Conservation (phyloP, 2,797 vertebrate species). For the Alfaro cultratus region DNA sequence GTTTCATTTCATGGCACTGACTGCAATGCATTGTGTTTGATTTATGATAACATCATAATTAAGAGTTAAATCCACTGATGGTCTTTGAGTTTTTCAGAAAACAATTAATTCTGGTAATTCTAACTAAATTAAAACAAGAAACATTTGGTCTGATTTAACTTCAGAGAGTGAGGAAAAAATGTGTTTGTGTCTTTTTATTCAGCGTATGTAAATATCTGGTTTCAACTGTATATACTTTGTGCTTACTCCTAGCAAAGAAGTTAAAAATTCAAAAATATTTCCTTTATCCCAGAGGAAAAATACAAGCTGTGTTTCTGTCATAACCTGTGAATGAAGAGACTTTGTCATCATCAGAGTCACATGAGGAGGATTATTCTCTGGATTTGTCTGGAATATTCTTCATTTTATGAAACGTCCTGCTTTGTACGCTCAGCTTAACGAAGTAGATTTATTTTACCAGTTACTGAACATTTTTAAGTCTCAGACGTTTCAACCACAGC, state of each 20-base stretch:
- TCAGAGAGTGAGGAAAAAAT: too few relatives aligned
- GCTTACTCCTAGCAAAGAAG: too few relatives aligned
- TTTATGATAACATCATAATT: background rate
- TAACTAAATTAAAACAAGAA: too few relatives aligned
- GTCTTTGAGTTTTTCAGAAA: background rate
- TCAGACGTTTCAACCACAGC: background rate
- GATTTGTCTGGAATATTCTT: background rate
- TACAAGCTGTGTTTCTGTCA: too few relatives aligned
- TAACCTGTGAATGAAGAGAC: too few relatives aligned
- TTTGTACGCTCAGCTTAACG: background rate
- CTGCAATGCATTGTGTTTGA: background rate
- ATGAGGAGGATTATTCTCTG: too few relatives aligned
- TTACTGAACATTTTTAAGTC: background rate
- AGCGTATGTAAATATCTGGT: too few relatives aligned
- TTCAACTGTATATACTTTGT: fast-evolving
- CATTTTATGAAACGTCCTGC: background rate
- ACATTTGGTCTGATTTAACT: too few relatives aligned
- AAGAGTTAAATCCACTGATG: background rate
- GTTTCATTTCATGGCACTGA: background rate
- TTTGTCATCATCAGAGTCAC: too few relatives aligned
- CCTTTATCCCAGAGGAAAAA: fast-evolving
- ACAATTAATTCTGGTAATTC: background rate
- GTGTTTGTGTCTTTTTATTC: too few relatives aligned
- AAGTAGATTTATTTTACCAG: background rate
- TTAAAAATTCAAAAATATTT: background rate